Evolutionary conservation across 1,140 invertebrate genomes (phyloP), one percentile per base, ranked within the genome.

Genomic region (Diabrotica undecimpunctata): DNA sequence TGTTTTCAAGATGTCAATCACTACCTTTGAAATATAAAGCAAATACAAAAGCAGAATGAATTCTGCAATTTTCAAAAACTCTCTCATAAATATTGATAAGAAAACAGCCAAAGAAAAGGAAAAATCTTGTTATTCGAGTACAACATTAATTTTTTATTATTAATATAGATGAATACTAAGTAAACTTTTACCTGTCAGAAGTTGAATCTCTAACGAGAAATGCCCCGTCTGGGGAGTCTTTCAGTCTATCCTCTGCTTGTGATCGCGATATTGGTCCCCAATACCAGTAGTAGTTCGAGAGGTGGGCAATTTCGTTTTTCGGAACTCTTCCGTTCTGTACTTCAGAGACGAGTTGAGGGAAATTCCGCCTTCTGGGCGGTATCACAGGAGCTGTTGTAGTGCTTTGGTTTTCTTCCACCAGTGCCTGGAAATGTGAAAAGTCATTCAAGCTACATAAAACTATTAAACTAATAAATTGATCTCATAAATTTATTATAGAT

Each of bases 201-300:
- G 87, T 88, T 9, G 89, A 91, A 76, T 92, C 90, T 13, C 90
- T 81, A 7, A 93, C 88, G 52, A 93, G 79, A 79, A 93, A 93
- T 63, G 90, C 86, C 62, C 90, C 90, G 78, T 92, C 90, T 36
- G 88, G 86, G 75, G 90, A 86, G 64, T 86, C 83, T n/a, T 81
- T 78, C 12, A 90, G 69, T 25, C 79, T 79, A 12, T 77, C 76
- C 71, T 83, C 80, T 3, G 81, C 81, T 68, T 81, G 78, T 5
- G 72, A 69, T 37, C 79, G 75, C 7, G 80, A 78, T 51, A 82
- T 80, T 54, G 81, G 80, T 14, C 82, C 82, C 81, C 82, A 82
- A 69, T 82, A 83, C 81, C 81, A 83, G 14, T 81, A 80, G 57
- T 64, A 70, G 46, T 70, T 73, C 2, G 73, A 66, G 5, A 78